Evolutionary conservation across 2,797 vertebrate species (phyloP).

Genomic region (Alfaro cultratus): DNA sequence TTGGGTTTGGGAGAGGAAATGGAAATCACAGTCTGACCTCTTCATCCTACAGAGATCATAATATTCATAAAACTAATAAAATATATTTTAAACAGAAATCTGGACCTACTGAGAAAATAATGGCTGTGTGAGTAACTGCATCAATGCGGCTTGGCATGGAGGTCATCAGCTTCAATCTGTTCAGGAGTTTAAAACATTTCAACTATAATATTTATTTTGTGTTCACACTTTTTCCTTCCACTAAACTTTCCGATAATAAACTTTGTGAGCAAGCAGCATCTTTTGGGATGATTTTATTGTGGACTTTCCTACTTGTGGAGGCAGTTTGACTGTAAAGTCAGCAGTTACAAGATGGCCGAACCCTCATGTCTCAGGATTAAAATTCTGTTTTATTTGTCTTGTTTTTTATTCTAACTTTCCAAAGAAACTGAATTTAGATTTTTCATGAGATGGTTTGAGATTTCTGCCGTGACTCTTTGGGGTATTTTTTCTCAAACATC

Average conservation of each 20-base stretch:
- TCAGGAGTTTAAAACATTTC: not conserved
- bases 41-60: not conserved
- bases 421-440: not conserved
- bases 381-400: not conserved
- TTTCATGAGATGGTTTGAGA: not conserved
- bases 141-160: not conserved
- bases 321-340: not conserved
- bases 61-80: not conserved
- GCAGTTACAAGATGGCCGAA: not conserved
- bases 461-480: conserved; percentile 1
- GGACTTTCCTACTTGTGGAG: not conserved
- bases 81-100: not conserved
- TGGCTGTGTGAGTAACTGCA: not conserved
- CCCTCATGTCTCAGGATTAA: not conserved
- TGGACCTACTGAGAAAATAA: not conserved
- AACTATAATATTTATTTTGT: not conserved
- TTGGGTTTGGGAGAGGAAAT: conserved; percentile 35
- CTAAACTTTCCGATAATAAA: not conserved
- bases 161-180: not conserved
- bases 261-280: not conserved
- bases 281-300: not conserved
- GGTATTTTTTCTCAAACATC: conserved; percentile 37
- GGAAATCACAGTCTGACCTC: conserved; percentile 38
- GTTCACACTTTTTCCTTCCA: not conserved
- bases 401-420: not conserved